Conservation (phyloP, 2,113 vertebrate genomes). For the Calyptomena viridis region DNA sequence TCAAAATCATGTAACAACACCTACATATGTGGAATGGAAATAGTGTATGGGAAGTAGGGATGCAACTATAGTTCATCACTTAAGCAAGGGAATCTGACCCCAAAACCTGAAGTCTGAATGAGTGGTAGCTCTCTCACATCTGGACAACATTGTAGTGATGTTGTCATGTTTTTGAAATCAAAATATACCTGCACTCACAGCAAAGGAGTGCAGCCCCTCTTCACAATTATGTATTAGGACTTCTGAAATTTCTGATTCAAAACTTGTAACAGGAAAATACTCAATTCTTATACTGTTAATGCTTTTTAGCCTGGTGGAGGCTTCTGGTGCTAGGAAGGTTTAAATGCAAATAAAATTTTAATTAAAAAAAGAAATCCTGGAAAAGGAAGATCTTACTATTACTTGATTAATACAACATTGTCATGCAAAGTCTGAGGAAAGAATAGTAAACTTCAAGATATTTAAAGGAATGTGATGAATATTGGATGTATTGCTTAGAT, state of each 20-base stretch:
- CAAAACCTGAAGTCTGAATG: neutral
- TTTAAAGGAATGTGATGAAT: neutral
- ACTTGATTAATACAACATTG: neutral
- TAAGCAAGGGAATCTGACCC: neutral
- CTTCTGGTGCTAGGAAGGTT: neutral
- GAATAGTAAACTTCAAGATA: neutral
- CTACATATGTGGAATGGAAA: neutral
- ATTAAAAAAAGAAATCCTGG: neutral
- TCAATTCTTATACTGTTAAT: neutral
- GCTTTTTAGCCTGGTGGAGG: neutral
- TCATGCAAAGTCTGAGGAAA: neutral
- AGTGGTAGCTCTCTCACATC: neutral
- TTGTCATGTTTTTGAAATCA: neutral
- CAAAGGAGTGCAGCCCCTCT: accelerated
- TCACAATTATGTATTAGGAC: neutral
- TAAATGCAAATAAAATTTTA: neutral
- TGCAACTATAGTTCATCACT: neutral
- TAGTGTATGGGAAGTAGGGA: neutral
- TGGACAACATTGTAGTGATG: accelerated
- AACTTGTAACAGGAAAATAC: neutral
- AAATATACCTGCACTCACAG: neutral
- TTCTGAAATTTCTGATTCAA: neutral
- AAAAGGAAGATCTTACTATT: neutral
- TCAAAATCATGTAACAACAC: neutral
- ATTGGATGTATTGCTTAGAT: neutral